Percentiles rank a stretch among this genome's conserved stretches.
Conservation (phyloP, 1,140 invertebrate species). For the Diorhabda elongata region DNA sequence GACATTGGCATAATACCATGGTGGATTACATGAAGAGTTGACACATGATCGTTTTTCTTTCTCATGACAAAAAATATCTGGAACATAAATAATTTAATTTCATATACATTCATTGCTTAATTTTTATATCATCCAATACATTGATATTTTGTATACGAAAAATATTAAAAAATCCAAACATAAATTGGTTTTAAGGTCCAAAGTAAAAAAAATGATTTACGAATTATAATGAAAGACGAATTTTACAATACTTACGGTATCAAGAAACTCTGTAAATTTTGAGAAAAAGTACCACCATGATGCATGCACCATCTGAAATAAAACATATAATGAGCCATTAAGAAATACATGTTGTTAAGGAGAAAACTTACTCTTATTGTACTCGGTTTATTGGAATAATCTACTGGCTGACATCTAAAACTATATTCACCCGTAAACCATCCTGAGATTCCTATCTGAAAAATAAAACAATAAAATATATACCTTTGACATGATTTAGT, state of each 20-base stretch:
- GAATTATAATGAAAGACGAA: not conserved
- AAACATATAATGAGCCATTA: not conserved
- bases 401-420: conserved; percentile 91
- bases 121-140: not conserved
- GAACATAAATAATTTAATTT: conserved; percentile 32
- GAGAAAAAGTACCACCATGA: conserved; percentile 98
- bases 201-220: too few species aligned
- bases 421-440: conserved; percentile 89
- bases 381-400: conserved; percentile 84
- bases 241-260: conserved; percentile 71
- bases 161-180: too few species aligned
- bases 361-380: conserved; percentile 81
- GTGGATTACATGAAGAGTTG: conserved; percentile 91
- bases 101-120: conserved; percentile 1
- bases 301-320: conserved; percentile 78
- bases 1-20: conserved; percentile 95
- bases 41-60: conserved; percentile 91
- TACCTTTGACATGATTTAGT: not conserved
- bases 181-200: too few species aligned
- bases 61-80: conserved; percentile 90
- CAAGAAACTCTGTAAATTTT: conserved; percentile 93
- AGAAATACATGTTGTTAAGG: not conserved
- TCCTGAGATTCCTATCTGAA: conserved; percentile 78
- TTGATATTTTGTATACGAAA: not conserved
- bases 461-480: conserved; percentile 45